These are phyloP conservation scores for Murina feae DNA, from an alignment of 2,113 vertebrate species.

Conservation along the genomic window DNA sequence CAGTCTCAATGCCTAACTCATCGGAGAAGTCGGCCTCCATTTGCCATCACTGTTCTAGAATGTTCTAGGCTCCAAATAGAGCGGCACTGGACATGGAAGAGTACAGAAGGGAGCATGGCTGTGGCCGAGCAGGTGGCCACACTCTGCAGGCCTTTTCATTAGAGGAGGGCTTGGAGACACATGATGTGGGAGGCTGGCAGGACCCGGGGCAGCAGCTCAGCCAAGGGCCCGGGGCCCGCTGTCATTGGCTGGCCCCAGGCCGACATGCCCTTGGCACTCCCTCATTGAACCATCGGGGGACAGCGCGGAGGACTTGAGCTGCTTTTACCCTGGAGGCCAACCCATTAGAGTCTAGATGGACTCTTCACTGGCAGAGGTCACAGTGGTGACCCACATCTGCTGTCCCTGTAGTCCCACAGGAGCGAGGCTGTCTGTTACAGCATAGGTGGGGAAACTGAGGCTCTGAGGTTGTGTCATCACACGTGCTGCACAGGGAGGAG, in stretches of 20 bases:
- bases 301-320: background rate
- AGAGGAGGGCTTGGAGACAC: rapidly evolving
- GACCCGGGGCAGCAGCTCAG: background rate
- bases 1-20: background rate
- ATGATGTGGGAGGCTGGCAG: background rate
- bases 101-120: no score
- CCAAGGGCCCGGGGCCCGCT: no score
- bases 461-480: background rate
- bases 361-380: background rate
- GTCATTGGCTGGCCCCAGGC: no score
- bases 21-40: background rate
- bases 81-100: background rate
- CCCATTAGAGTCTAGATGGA: background rate
- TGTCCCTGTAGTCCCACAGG: background rate
- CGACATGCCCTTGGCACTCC: no score
- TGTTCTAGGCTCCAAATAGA: background rate
- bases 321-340: background rate
- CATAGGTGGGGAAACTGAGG: background rate
- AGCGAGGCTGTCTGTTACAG: background rate
- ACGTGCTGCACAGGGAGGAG: background rate
- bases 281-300: background rate
- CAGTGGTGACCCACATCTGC: no score
- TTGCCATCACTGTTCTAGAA: background rate
- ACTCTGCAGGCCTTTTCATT: background rate
- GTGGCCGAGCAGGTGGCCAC: background rate